Percentiles rank a stretch among this genome's conserved stretches.
Evolutionary conservation across 1,140 invertebrate species (phyloP).

Genomic region (Drepana arcuata): DNA sequence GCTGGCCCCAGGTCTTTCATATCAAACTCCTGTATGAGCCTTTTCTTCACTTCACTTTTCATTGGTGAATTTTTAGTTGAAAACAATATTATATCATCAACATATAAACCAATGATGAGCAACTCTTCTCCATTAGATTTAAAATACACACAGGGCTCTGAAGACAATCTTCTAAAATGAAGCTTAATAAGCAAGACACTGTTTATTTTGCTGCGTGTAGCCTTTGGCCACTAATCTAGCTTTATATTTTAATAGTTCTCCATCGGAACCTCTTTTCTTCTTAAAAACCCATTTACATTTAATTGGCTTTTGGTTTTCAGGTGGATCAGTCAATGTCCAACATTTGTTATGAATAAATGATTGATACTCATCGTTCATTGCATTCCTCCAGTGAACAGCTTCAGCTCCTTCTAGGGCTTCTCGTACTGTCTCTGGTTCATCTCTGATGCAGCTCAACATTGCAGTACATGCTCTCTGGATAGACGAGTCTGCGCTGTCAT

Average conservation of each 20-base stretch:
- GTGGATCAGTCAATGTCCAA: conserved; percentile 33
- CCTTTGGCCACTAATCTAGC: conserved; percentile 1
- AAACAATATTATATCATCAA: conserved; percentile 13
- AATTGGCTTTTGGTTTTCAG: conserved; percentile 7
- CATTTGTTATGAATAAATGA: conserved; percentile 27
- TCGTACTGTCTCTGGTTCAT: not conserved
- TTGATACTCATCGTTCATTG: conserved; percentile 32
- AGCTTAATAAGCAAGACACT: not conserved
- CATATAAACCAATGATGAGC: conserved; percentile 10
- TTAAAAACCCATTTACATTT: conserved; percentile 6
- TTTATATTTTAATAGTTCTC: conserved; percentile 1
- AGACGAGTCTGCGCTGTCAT: not conserved
- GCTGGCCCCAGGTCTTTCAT: conserved; percentile 16
- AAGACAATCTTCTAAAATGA: not conserved
- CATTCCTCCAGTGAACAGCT: conserved; percentile 17
- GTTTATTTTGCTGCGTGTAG: not conserved
- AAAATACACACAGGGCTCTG: not conserved
- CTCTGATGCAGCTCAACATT: not conserved
- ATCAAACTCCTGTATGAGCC: conserved; percentile 14
- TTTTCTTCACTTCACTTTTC: conserved; percentile 8
- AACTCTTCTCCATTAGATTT: not conserved
- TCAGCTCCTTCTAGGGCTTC: not conserved
- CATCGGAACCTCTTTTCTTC: not conserved
- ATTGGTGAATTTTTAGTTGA: conserved; percentile 7
- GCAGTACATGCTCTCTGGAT: not conserved